Conservation (phyloP, 2,888 invertebrate genomes). For the Petrophora chlorosata region DNA sequence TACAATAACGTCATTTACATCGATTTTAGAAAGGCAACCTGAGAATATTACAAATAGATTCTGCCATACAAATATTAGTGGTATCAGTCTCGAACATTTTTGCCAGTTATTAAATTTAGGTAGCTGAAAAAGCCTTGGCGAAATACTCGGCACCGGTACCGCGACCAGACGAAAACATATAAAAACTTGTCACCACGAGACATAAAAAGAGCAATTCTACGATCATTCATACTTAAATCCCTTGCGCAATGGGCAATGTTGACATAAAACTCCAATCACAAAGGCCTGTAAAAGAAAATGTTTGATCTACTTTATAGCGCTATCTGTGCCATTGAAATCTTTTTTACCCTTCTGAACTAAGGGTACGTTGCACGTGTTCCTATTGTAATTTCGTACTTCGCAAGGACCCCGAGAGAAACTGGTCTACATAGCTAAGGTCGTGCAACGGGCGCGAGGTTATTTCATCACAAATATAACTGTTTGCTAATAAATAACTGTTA, state of each 20-base stretch:
- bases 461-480: conserved; percentile 28
- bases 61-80: background rate
- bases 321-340: conserved; percentile 41
- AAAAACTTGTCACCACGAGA: conserved; percentile 23
- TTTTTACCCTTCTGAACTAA: conserved; percentile 39
- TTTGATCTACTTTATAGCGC: conserved; percentile 35
- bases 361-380: conserved; percentile 23
- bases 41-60: too few species aligned
- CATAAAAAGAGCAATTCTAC: conserved; percentile 29
- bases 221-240: conserved; percentile 33
- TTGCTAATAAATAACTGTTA: conserved; percentile 19
- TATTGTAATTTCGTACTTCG: conserved; percentile 25
- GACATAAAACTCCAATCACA: conserved; percentile 39
- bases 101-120: background rate
- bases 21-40: too few species aligned
- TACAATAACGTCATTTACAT: conserved; percentile 48
- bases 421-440: conserved; percentile 38
- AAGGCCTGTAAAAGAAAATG: conserved; percentile 35
- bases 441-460: conserved; percentile 53
- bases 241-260: conserved; percentile 41
- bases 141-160: conserved; percentile 5
- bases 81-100: conserved; percentile 1
- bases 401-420: conserved; percentile 37
- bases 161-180: conserved; percentile 20
- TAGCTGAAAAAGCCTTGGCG: conserved; percentile 2